Conservation (phyloP, 2,888 invertebrate genomes). For the Nycteola revayana region DNA sequence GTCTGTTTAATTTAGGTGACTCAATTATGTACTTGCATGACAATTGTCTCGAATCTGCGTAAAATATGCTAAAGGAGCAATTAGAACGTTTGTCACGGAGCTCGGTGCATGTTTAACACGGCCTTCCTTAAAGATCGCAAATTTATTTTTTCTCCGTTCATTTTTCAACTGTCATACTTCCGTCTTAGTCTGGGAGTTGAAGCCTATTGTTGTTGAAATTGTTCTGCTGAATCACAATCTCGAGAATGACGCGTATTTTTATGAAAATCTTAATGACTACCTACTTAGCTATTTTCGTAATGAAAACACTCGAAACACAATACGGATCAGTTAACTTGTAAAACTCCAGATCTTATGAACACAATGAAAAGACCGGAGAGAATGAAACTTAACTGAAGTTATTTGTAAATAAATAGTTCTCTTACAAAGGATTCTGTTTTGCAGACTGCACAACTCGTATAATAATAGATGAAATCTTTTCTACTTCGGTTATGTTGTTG, state of each 20-base stretch:
- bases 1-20: conserved; percentile 10
- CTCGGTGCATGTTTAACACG: conserved; percentile 40
- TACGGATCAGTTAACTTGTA: conserved; percentile 26
- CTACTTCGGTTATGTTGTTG: conserved; percentile 9
- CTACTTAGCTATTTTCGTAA: background rate
- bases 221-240: too few species aligned
- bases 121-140: conserved; percentile 51
- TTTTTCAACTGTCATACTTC: conserved; percentile 18
- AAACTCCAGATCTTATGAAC: conserved; percentile 35
- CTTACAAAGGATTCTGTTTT: conserved; percentile 46
- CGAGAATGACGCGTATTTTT: too few species aligned
- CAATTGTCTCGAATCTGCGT: conserved; percentile 39
- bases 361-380: conserved; percentile 39
- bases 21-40: conserved; percentile 21
- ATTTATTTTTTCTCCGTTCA: conserved; percentile 35
- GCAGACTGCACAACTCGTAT: conserved; percentile 35
- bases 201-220: conserved; percentile 10
- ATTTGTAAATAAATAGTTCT: conserved; percentile 45
- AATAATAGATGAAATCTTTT: conserved; percentile 32
- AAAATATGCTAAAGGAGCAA: conserved; percentile 38
- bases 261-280: too few species aligned
- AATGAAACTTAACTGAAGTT: conserved; percentile 43
- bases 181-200: conserved; percentile 9
- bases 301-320: conserved; percentile 5
- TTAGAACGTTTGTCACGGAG: conserved; percentile 53